phyloP scores from a whole-genome alignment of 2,113 vertebrate genomes.

The Chionomys nivalis region DNA sequence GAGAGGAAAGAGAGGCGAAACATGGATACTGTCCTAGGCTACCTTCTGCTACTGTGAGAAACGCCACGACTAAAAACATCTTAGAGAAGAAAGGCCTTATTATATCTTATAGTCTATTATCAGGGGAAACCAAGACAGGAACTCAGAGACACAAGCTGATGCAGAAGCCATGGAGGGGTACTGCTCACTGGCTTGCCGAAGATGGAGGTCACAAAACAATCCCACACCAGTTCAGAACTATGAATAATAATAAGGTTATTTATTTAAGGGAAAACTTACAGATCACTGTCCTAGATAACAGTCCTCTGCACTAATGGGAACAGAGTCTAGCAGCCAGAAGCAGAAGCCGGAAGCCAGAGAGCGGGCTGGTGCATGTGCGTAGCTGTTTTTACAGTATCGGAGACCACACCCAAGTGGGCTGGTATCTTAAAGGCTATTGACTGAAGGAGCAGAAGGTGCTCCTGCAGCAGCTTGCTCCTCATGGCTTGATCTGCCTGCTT shows the following conservation, averaged over 20 bases:
- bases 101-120: not conserved
- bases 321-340: too few relatives aligned
- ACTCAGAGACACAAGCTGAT: not conserved
- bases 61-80: not conserved
- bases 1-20: not conserved
- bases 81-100: not conserved
- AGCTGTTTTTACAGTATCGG: too few relatives aligned
- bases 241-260: too few relatives aligned
- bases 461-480: not conserved
- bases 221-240: too few relatives aligned
- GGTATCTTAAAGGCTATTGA: too few relatives aligned
- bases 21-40: not conserved
- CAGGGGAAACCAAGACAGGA: not conserved
- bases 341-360: too few relatives aligned
- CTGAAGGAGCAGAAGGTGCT: too few relatives aligned
- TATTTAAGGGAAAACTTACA: too few relatives aligned
- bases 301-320: accelerated
- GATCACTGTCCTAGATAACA: too few relatives aligned
- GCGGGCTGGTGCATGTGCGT: accelerated
- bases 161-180: not conserved
- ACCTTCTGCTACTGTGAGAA: not conserved
- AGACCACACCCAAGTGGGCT: too few relatives aligned
- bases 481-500: not conserved
- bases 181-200: not conserved
- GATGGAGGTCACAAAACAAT: too few relatives aligned